Percentiles rank a stretch among this genome's conserved stretches.
Conservation (phyloP, 2,888 invertebrate species). For the Tolmerus cingulatus region DNA sequence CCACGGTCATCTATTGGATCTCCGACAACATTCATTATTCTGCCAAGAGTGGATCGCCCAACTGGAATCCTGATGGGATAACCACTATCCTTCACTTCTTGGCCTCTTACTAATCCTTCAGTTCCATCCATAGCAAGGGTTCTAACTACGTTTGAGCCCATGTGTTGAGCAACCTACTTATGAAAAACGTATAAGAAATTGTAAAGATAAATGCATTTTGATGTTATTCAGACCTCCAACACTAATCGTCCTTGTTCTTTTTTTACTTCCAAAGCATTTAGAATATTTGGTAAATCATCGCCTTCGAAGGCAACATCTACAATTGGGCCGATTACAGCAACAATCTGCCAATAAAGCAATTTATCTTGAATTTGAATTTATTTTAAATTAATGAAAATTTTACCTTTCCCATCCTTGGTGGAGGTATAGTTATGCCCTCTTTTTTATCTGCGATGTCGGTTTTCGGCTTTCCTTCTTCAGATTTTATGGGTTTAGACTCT, state of each 20-base stretch:
- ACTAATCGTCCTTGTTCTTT: slow-evolving; percentile 81
- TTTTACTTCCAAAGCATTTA: slow-evolving; percentile 92
- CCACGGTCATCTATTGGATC: slow-evolving; percentile 87
- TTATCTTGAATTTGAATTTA: not conserved
- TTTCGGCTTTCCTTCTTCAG: not conserved
- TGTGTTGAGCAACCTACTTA: slow-evolving; percentile 77
- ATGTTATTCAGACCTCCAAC: slow-evolving; percentile 71
- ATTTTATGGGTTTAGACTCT: not conserved
- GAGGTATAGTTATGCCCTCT: not conserved
- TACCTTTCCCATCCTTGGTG: not conserved
- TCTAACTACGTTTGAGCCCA: slow-evolving; percentile 88
- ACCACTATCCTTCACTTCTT: slow-evolving; percentile 81
- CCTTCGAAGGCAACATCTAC: slow-evolving; percentile 95
- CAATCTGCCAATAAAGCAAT: slow-evolving; percentile 63
- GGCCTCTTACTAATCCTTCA: slow-evolving; percentile 88
- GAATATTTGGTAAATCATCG: slow-evolving; percentile 83
- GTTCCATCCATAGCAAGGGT: slow-evolving; percentile 95
- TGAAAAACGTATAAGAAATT: not conserved
- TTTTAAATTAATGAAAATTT: not conserved
- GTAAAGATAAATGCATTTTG: not conserved
- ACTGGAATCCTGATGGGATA: slow-evolving; percentile 91
- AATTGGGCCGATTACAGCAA: slow-evolving; percentile 96
- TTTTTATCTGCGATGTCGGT: not conserved
- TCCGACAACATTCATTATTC: slow-evolving; percentile 94
- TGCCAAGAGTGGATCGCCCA: slow-evolving; percentile 87